A percentile compares a stretch with the other conserved stretches of the same genome.
These are phyloP conservation scores for Apostichopus leukothele DNA, from an alignment of 53 echinoderm and acorn worm species.

Conservation along the genomic window DNA sequence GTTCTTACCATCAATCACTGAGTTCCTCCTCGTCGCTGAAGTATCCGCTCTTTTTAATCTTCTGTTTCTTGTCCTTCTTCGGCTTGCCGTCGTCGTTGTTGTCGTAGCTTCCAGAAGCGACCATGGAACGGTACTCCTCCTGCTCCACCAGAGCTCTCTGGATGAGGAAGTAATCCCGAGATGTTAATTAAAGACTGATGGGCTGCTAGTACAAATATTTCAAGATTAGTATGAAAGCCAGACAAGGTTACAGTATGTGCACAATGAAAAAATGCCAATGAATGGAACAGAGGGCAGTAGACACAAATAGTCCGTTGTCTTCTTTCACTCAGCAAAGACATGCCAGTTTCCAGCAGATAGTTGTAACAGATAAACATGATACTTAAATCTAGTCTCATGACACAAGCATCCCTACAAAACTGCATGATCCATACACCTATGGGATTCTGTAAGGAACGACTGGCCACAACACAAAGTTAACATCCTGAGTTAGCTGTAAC, in stretches of 20 bases:
- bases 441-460: too few relatives aligned
- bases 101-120: conserved; percentile 70
- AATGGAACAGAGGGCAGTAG: not conserved
- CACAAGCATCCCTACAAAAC: too few relatives aligned
- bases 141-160: conserved; percentile 78
- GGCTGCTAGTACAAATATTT: not conserved
- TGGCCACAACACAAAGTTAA: too few relatives aligned
- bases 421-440: too few relatives aligned
- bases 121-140: conserved; percentile 74
- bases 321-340: too few relatives aligned
- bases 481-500: too few relatives aligned
- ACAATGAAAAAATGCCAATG: not conserved
- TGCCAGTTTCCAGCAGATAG: too few relatives aligned
- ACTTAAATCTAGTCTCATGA: too few relatives aligned
- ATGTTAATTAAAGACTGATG: not conserved
- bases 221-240: not conserved
- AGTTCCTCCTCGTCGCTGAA: conserved; percentile 97
- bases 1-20: conserved; percentile 53
- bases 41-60: conserved; percentile 82
- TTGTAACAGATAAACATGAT: too few relatives aligned
- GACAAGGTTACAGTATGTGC: not conserved
- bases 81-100: conserved; percentile 1
- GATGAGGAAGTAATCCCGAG: not conserved
- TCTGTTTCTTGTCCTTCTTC: conserved; percentile 66
- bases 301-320: not conserved